These are phyloP conservation scores for Percopsis omiscomaycus DNA, from an alignment of 2,797 vertebrate genomes.

Conservation along the genomic window DNA sequence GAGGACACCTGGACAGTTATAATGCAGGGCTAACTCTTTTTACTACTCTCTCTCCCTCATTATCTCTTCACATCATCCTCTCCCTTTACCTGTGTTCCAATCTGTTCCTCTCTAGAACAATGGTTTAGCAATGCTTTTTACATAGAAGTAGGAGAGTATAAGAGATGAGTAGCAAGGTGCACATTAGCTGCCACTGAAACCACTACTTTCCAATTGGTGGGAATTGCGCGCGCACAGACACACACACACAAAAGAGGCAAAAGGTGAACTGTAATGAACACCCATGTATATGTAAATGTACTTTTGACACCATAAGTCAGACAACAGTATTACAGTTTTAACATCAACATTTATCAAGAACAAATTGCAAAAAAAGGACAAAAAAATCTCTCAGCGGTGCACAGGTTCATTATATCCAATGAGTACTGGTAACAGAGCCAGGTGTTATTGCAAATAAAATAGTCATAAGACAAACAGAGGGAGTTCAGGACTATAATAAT, in stretches of 20 bases:
- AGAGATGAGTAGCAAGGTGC: slow-evolving; percentile 42
- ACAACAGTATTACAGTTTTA: too few relatives aligned
- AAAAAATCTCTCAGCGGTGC: neutral
- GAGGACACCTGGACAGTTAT: slow-evolving; percentile 66
- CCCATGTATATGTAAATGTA: too few relatives aligned
- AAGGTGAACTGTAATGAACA: too few relatives aligned
- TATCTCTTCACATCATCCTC: neutral
- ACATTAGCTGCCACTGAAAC: slow-evolving; percentile 34
- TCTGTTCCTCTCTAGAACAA: too few relatives aligned
- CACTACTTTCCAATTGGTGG: slow-evolving; percentile 18
- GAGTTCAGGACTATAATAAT: slow-evolving; percentile 30
- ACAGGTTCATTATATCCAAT: slow-evolving; percentile 41
- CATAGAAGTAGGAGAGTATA: too few relatives aligned
- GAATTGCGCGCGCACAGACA: too few relatives aligned
- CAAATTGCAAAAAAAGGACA: neutral
- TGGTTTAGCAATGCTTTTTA: neutral
- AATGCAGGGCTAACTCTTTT: too few relatives aligned
- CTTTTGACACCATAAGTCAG: too few relatives aligned
- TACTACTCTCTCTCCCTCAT: neutral
- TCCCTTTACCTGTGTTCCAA: neutral
- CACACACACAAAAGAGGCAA: too few relatives aligned
- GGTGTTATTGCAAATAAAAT: slow-evolving; percentile 53
- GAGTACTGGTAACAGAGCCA: slow-evolving; percentile 37
- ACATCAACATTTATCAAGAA: neutral
- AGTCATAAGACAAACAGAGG: slow-evolving; percentile 47